Base-by-base conservation (phyloP, 1,140 invertebrate genomes). In the Temnothorax longispinosus region DNA sequence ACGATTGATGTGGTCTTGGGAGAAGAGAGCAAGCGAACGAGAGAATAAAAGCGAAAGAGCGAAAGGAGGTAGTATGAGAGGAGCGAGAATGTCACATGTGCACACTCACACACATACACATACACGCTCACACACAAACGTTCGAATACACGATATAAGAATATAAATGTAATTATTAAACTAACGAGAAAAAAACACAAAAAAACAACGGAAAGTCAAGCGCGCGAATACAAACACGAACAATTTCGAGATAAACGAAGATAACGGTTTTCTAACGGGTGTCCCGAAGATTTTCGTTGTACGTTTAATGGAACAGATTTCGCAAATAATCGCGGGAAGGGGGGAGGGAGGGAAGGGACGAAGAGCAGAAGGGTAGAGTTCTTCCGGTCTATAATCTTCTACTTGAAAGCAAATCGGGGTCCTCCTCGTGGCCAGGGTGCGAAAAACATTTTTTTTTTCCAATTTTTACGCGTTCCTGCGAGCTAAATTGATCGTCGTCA, bases 321-420 rank as follows among this genome's bases (percentile, higher is more conserved):
- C 74, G 77, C 78, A 84, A 80, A 78, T 74, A 80, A 89, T 89
- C 71, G 81, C 71, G 86, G 77, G 75, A 77, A 15, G 18, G 4
- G 15, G 77, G 60, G 77, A 27, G 8, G n/a, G n/a, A n/a, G 47
- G 35, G 71, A 85, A n/a, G 54, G 32, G 27, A n/a, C 67, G 27
- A 41, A 13, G 15, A 41, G 44, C 3, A 47, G 41, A 38, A 76
- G 56, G 27, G 58, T 56, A 64, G 80, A 84, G 76, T 89, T 89
- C 88, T 89, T 87, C 89, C 88, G 89, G 58, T 76, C 76, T 84
- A 84, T 60, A 84, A 60, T 75, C 44, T 84, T 84, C 69, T 84
- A 74, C 41, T 47, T 50, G 56, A 84, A 47, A 84, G 32, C 7
- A 58, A 41, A 11, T 47, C 69, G 27, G 27, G 69, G 69, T 84